Conservation (phyloP, 2,113 vertebrate genomes). For the Dromiciops gliroides region DNA sequence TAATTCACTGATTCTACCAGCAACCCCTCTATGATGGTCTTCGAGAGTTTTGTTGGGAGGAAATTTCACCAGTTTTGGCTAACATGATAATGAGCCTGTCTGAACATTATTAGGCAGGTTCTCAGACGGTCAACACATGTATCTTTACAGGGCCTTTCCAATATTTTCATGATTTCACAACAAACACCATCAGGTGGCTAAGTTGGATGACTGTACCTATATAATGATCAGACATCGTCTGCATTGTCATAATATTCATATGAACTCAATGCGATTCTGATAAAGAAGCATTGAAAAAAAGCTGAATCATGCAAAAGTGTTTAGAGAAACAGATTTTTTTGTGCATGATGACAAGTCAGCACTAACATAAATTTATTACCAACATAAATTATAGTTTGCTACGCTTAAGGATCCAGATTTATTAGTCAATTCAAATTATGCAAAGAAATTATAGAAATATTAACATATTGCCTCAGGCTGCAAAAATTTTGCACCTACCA, state of each 20-base stretch:
- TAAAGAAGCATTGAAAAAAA: neutral
- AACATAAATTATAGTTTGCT: neutral
- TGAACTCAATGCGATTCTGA: neutral
- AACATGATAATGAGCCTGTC: neutral
- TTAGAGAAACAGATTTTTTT: neutral
- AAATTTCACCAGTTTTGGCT: neutral
- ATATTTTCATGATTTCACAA: neutral
- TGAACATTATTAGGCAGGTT: neutral
- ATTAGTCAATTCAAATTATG: neutral
- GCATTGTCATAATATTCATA: neutral
- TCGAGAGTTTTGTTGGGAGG: no score
- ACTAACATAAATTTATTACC: neutral
- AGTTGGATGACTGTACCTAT: neutral
- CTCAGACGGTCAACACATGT: neutral
- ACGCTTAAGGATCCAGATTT: neutral
- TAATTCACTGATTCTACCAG: neutral
- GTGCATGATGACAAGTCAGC: neutral
- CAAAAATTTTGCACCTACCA: neutral
- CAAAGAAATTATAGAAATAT: neutral
- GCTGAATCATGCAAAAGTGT: neutral
- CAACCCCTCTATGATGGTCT: neutral
- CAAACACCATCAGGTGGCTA: neutral
- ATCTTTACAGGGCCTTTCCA: neutral
- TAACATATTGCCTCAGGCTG: neutral
- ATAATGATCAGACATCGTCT: neutral